A percentile compares a stretch with the other conserved stretches of the same genome.
phyloP scores from a whole-genome alignment of 2,888 invertebrate genomes.

The Platycheirus rosarum region DNA sequence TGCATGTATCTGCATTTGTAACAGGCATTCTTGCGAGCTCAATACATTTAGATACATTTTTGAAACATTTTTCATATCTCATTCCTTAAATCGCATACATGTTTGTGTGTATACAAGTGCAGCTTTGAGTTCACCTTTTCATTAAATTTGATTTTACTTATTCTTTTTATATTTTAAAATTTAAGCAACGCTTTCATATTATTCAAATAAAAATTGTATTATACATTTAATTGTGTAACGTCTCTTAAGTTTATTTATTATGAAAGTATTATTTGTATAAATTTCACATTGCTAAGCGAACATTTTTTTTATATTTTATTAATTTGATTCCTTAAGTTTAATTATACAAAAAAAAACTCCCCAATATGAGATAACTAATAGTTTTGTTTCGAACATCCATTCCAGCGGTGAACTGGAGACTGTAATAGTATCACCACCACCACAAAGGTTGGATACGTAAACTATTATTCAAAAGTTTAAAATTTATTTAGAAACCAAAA shows the following conservation, averaged over 20 bases:
- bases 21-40: constrained; percentile 43
- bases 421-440: constrained; percentile 79
- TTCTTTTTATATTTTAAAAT: neutral
- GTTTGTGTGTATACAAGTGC: constrained; percentile 45
- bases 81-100: constrained; percentile 57
- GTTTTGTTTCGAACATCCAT: constrained; percentile 77
- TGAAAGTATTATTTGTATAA: too few relatives aligned
- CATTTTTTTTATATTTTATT: constrained; percentile 59
- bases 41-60: constrained; percentile 20
- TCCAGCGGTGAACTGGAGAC: constrained; percentile 82
- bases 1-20: constrained; percentile 60
- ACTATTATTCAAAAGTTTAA: constrained; percentile 43
- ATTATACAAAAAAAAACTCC: constrained; percentile 34
- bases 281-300: constrained; percentile 41
- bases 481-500: constrained; percentile 40
- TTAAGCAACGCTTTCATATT: constrained; percentile 44
- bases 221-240: too few relatives aligned
- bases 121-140: constrained; percentile 51
- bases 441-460: constrained; percentile 81
- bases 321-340: constrained; percentile 28
- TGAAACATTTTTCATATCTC: constrained; percentile 32
- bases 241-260: too few relatives aligned
- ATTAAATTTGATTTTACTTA: neutral
- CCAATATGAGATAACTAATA: constrained; percentile 56
- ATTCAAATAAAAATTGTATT: neutral